Percentiles rank a stretch among this genome's conserved stretches.
phyloP scores from a whole-genome alignment of 2,888 invertebrate genomes.

The Argyresthia goedartella region DNA sequence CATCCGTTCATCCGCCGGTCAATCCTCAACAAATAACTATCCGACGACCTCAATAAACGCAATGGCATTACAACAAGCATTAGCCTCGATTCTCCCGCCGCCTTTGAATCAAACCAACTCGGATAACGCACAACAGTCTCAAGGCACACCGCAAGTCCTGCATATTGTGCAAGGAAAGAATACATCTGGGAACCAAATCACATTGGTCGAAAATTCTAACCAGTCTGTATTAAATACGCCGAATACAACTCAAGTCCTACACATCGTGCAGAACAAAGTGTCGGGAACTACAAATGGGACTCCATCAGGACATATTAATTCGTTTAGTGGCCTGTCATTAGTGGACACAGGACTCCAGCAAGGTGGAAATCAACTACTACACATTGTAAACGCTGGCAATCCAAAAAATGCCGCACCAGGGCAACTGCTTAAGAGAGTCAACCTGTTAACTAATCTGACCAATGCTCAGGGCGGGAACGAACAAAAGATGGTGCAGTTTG shows the following conservation, averaged over 20 bases:
- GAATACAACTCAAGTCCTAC: constrained; percentile 50
- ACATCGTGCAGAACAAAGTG: constrained; percentile 59
- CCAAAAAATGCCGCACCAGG: constrained; percentile 42
- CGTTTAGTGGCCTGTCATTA: constrained; percentile 51
- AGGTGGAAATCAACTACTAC: constrained; percentile 57
- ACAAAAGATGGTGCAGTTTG: constrained; percentile 72
- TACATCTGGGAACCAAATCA: constrained; percentile 45
- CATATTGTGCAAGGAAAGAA: constrained; percentile 64
- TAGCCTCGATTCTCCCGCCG: constrained; percentile 59
- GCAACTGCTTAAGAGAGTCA: constrained; percentile 59
- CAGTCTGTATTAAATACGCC: constrained; percentile 49
- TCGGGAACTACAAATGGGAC: constrained; percentile 30
- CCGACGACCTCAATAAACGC: constrained; percentile 51
- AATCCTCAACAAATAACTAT: constrained; percentile 31
- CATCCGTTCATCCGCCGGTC: constrained; percentile 35
- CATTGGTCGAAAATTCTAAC: constrained; percentile 48
- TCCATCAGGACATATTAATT: constrained; percentile 31
- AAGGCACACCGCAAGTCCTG: constrained; percentile 44
- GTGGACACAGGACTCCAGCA: constrained; percentile 56
- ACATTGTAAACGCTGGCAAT: constrained; percentile 57
- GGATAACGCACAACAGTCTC: constrained; percentile 33
- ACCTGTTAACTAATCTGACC: constrained; percentile 55
- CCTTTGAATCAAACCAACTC: constrained; percentile 42
- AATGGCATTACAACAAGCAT: constrained; percentile 56
- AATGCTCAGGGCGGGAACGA: constrained; percentile 61